Evolutionary conservation across 2,888 invertebrate genomes (phyloP), one percentile per base, ranked within the genome.

Genomic region (Listrodromus nycthemerus): DNA sequence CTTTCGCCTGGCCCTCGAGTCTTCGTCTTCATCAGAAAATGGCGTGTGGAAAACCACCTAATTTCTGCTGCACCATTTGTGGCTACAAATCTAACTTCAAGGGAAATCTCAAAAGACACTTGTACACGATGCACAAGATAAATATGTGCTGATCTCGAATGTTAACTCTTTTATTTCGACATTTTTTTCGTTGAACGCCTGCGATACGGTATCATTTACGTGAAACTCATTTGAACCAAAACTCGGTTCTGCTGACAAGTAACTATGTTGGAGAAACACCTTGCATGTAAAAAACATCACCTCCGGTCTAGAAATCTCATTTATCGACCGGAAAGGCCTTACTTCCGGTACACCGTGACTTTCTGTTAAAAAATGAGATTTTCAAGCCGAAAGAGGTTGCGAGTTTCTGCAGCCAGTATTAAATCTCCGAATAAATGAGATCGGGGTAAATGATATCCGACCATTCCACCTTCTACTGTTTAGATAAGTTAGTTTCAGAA

Each of bases 41-140:
- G 80, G 91, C 90, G 24, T 91, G 92, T 78, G 92, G 91, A 63
- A 92, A 93, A 83, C 91, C 92, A 4, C 91, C 91, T 0, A 88
- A 88, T 71, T 91, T 91, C 84, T 85, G 50, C 85, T 91, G 91
- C 82, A 87, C 86, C 6, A 30, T 89, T 61, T 91, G 92, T 86
- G 85, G 87, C 67, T 92, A 90, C 87, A 90, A 87, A 83, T 90
- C 92, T 3, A 90, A 90, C 83, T 91, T 92, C 82, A 92, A 92
- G 80, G 91, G 91, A 52, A 92, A 92, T 79, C 76, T 91, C 50
- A 92, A 92, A 87, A 89, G 91, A 67, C 92, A 91, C 48, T 78
- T 91, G 70, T 85, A 82, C 33, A 79, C 84, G 45, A 84, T 88
- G 37, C 90, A 91, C 76, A 88, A 88, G 30, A 85, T 88, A 61